Base-by-base conservation (phyloP, 2,888 invertebrate genomes). In the Leptarthrus brevirostris region DNA sequence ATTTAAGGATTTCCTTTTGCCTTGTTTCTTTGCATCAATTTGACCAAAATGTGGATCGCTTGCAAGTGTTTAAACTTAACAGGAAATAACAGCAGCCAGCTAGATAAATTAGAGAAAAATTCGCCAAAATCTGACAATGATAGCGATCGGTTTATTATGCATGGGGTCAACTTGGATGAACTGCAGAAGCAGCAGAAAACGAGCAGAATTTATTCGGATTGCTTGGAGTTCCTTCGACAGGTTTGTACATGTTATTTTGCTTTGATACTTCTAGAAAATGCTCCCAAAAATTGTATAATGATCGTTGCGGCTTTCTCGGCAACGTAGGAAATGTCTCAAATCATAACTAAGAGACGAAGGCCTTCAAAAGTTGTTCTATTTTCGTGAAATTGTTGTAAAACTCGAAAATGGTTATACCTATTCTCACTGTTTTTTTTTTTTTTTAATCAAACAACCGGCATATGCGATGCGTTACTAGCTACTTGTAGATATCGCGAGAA, bases 41-140 rank as follows among this genome's bases (percentile, higher is more conserved):
- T 54, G 10, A 40, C 44, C 3, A 79, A 77, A 77, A 85, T 83
- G 83, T 79, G 82, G 80, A 81, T 83, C 78, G 88, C 90, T 81
- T 93, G 93, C 86, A 91, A 92, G 87, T 93, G 93, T 85, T 86
- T 92, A 81, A 93, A 93, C 86, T 80, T 83, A 79, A 78, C 80
- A 78, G 83, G 80, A 34, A 53, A 74, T 70, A 76, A 77, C 64
- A 74, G 72, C 75, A 74, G 44, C 54, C 74, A 74, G 72, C 58
- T 22, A 26, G 52, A 72, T 56, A 74, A 72, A 66, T 66, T 74
- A 52, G 14, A 69, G 6, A 52, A 69, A 52, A 30, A n/a, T 10
- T 26, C 14, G 1, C 6, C 30, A 6, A 24, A 30, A 26, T 22
- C 53, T 16, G 22, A 30, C 34, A 52, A 70, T 53, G 34, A 34